Percentiles rank a stretch among this genome's conserved stretches.
phyloP scores from a whole-genome alignment of 2,113 vertebrate species.

The Pitta sordida region DNA sequence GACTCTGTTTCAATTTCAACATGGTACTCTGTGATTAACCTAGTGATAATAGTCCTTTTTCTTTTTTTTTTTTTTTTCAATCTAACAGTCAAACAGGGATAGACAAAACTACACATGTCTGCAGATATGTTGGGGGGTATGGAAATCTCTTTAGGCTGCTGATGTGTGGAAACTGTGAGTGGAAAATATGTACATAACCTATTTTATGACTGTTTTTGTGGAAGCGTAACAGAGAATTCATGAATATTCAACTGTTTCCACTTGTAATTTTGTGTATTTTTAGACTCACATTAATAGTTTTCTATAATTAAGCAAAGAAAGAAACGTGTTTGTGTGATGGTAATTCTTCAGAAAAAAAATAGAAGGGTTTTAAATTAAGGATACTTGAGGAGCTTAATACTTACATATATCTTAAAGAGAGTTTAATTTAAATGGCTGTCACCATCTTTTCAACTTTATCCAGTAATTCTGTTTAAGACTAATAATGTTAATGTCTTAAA shows the following conservation, averaged over 20 bases:
- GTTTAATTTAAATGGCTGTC: background rate
- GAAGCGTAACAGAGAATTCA: background rate
- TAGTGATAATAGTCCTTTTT: background rate
- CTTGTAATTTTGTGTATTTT: background rate
- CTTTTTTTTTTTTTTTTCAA: background rate
- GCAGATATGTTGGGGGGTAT: background rate
- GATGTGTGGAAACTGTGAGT: background rate
- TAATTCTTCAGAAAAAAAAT: background rate
- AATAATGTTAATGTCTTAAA: background rate
- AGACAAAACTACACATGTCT: background rate
- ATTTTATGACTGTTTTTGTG: background rate
- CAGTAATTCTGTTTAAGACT: slow-evolving; percentile 1
- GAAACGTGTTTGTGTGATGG: background rate
- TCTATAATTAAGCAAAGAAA: background rate
- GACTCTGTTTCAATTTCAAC: background rate
- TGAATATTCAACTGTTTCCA: background rate
- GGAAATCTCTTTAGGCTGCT: background rate
- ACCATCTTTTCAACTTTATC: background rate
- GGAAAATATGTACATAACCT: background rate
- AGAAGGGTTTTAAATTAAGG: background rate
- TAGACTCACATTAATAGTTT: background rate
- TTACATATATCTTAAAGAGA: background rate
- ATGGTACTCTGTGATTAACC: background rate
- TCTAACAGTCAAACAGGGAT: background rate
- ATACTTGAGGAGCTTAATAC: background rate